A percentile compares a stretch with the other conserved stretches of the same genome.
Conservation (phyloP, 1,140 invertebrate genomes). For the Anagrus nilaparvatae region DNA sequence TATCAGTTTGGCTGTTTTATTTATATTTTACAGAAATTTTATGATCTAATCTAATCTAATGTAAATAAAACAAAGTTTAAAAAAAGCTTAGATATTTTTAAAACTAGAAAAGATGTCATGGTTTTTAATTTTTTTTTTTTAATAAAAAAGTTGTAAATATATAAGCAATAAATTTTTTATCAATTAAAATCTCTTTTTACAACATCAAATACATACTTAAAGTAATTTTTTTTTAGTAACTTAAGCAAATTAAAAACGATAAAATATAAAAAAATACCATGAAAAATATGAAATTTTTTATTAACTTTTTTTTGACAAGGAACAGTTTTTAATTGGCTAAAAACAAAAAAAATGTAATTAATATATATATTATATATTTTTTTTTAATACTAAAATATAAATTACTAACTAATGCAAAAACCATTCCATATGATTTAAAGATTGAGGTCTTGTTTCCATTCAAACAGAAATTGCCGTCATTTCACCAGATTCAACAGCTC, state of each 20-base stretch:
- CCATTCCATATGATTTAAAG: slow-evolving; percentile 9
- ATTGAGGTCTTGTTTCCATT: slow-evolving; percentile 6
- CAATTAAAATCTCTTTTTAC: no score
- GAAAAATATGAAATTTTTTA: neutral
- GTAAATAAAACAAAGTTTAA: neutral
- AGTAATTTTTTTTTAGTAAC: neutral
- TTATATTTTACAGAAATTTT: neutral
- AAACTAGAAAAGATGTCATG: neutral
- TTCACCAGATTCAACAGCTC: slow-evolving; percentile 11
- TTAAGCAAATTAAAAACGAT: neutral
- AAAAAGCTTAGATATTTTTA: neutral
- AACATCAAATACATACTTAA: no score
- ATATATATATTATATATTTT: neutral
- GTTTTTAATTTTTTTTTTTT: slow-evolving; percentile 3
- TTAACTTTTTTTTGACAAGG: neutral
- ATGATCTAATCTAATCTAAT: neutral
- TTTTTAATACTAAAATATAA: neutral
- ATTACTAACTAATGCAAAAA: neutral
- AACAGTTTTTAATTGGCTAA: neutral
- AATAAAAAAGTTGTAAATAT: neutral
- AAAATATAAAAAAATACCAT: neutral
- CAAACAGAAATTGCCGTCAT: slow-evolving; percentile 2
- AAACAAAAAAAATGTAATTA: neutral
- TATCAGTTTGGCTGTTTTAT: neutral
- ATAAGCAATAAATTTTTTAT: neutral